These are phyloP conservation scores for Glaucopsyche alexis DNA, from an alignment of 2,888 invertebrate genomes.

Conservation along the genomic window DNA sequence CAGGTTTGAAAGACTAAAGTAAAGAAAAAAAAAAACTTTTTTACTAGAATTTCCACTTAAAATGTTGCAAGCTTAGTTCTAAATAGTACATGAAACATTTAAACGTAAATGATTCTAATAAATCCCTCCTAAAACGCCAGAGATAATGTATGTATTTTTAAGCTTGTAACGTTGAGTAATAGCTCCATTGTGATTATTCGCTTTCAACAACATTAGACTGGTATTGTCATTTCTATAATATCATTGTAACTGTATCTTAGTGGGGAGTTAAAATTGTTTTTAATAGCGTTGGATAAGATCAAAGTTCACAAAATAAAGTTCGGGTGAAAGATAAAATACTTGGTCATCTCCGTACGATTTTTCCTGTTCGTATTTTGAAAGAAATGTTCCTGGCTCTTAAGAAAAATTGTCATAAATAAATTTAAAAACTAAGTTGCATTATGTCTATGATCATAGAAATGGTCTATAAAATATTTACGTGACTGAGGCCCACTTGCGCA, in stretches of 20 bases:
- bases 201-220: slow-evolving; percentile 33
- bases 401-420: not conserved
- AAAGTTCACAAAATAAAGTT: slow-evolving; percentile 9
- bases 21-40: too few relatives aligned
- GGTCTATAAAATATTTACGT: not conserved
- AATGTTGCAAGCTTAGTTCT: not conserved
- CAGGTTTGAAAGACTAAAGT: too few relatives aligned
- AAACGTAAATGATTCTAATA: not conserved
- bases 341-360: not conserved
- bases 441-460: too few relatives aligned
- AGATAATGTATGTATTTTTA: slow-evolving; percentile 50
- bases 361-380: not conserved
- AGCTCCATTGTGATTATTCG: slow-evolving; percentile 35
- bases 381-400: not conserved
- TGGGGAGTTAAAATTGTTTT: slow-evolving; percentile 40
- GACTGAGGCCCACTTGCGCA: too few relatives aligned
- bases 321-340: not conserved
- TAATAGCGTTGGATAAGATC: slow-evolving; percentile 34
- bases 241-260: slow-evolving; percentile 43
- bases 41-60: not conserved
- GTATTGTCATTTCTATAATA: slow-evolving; percentile 39
- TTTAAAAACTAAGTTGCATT: too few relatives aligned
- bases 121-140: slow-evolving; percentile 31
- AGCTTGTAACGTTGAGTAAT: slow-evolving; percentile 37
- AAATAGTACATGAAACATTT: not conserved